Percentiles rank a stretch among this genome's conserved stretches.
phyloP scores from a whole-genome alignment of 2,113 vertebrate species.

The Addax nasomaculatus region DNA sequence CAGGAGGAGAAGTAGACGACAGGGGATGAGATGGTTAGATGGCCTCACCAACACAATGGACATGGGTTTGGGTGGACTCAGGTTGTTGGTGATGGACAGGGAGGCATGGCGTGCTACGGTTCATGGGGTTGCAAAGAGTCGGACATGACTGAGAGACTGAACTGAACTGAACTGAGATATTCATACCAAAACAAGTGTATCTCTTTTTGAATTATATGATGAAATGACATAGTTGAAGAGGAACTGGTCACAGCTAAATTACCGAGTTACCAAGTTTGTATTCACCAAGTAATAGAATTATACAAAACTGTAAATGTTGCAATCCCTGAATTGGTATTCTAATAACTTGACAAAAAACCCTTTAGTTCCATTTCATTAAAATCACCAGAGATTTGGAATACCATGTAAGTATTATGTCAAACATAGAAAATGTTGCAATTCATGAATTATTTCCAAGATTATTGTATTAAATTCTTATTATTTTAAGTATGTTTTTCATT shows the following conservation, averaged over 20 bases:
- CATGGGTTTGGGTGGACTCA: fast-evolving
- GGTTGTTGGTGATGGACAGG: no score
- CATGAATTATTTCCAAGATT: conserved; percentile 11
- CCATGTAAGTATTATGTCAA: conserved; percentile 24
- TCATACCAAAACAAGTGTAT: neutral
- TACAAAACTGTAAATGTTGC: conserved; percentile 41
- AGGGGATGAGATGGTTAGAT: no score
- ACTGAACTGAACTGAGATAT: no score
- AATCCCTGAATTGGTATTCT: conserved; percentile 27
- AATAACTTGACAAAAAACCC: neutral
- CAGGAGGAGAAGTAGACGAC: no score
- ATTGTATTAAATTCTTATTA: conserved; percentile 33
- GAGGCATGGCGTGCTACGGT: fast-evolving
- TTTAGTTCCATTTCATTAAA: conserved; percentile 44
- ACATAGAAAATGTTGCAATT: conserved; percentile 20
- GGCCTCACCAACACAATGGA: no score
- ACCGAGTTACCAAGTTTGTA: conserved; percentile 34
- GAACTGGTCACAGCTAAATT: conserved; percentile 1
- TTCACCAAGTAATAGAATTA: conserved; percentile 38
- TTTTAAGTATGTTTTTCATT: neutral
- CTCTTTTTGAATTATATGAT: neutral
- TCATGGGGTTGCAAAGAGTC: no score
- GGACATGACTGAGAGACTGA: no score
- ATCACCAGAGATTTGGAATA: conserved; percentile 46
- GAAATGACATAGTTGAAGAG: neutral